Conservation (phyloP, 2,888 invertebrate species). For the Habrosyne pyritoides region DNA sequence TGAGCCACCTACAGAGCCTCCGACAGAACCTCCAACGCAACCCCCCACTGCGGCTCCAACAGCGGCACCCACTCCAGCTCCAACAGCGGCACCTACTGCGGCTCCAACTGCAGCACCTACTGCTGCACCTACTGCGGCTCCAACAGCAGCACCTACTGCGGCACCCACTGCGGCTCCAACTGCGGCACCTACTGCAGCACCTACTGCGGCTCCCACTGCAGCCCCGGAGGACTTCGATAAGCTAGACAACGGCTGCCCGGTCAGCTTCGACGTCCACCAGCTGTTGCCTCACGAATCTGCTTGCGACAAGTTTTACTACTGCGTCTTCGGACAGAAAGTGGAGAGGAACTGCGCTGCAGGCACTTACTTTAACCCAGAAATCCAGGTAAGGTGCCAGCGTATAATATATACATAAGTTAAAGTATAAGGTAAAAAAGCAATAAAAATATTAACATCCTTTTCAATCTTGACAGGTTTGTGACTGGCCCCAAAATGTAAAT, state of each 20-base stretch:
- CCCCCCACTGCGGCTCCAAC: neutral
- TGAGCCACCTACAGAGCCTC: neutral
- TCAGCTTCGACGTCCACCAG: conserved; percentile 16
- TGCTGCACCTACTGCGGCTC: neutral
- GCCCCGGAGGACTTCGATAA: conserved; percentile 1
- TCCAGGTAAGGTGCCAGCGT: neutral
- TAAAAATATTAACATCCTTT: conserved; percentile 1
- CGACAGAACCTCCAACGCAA: neutral
- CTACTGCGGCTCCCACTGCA: neutral
- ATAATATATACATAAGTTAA: neutral
- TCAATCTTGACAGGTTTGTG: conserved; percentile 31
- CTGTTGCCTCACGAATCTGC: conserved; percentile 34
- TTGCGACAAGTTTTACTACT: conserved; percentile 42
- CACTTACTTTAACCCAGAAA: conserved; percentile 17
- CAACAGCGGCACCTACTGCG: neutral
- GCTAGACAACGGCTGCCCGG: conserved; percentile 30
- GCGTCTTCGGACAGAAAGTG: conserved; percentile 27
- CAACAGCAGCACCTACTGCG: neutral
- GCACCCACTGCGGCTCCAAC: neutral
- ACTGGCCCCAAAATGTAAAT: conserved; percentile 33
- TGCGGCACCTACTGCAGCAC: neutral
- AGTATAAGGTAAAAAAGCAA: neutral
- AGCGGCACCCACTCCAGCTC: neutral
- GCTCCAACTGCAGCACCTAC: neutral
- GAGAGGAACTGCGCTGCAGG: conserved; percentile 32